phyloP scores from a whole-genome alignment of 92 coral and sea anemone genomes.

The Epizoanthus ramosus region DNA sequence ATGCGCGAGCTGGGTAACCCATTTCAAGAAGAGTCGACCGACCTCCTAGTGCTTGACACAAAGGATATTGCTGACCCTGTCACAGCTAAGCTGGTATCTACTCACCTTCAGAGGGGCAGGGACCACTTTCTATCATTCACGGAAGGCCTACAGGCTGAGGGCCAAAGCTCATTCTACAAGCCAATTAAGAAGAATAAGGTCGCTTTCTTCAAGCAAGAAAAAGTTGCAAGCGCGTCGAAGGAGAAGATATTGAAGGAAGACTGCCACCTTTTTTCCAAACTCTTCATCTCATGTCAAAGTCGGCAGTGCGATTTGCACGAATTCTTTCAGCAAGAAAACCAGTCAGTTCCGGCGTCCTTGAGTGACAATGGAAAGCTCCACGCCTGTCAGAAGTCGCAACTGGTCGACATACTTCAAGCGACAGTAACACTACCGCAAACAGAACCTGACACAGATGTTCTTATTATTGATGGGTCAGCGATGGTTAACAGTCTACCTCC shows the following conservation, averaged over 20 bases:
- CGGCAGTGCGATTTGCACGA: too few species aligned
- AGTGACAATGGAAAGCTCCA: too few species aligned
- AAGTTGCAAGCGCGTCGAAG: slow-evolving; percentile 40
- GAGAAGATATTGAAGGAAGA: slow-evolving; percentile 49
- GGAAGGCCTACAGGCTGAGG: slow-evolving; percentile 21
- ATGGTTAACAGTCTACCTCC: too few species aligned
- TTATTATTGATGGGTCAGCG: too few species aligned
- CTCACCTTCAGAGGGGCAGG: slow-evolving; percentile 46
- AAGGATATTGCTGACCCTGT: slow-evolving; percentile 57
- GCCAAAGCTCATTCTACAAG: slow-evolving; percentile 32
- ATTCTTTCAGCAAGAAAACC: too few species aligned
- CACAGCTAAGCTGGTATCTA: slow-evolving; percentile 46
- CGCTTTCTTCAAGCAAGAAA: slow-evolving; percentile 48
- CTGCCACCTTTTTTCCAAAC: too few species aligned
- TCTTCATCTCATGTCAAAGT: too few species aligned
- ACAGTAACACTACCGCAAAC: too few species aligned
- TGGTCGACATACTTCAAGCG: too few species aligned
- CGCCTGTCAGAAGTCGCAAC: too few species aligned
- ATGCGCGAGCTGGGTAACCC: slow-evolving; percentile 50
- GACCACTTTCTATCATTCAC: slow-evolving; percentile 39
- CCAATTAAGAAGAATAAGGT: slow-evolving; percentile 51
- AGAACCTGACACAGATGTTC: too few species aligned
- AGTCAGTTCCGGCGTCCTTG: too few species aligned
- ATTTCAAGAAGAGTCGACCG: slow-evolving; percentile 52
- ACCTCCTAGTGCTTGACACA: slow-evolving; percentile 47